Conservation (phyloP, 1,140 invertebrate species). For the Macrobrachium nipponense region DNA sequence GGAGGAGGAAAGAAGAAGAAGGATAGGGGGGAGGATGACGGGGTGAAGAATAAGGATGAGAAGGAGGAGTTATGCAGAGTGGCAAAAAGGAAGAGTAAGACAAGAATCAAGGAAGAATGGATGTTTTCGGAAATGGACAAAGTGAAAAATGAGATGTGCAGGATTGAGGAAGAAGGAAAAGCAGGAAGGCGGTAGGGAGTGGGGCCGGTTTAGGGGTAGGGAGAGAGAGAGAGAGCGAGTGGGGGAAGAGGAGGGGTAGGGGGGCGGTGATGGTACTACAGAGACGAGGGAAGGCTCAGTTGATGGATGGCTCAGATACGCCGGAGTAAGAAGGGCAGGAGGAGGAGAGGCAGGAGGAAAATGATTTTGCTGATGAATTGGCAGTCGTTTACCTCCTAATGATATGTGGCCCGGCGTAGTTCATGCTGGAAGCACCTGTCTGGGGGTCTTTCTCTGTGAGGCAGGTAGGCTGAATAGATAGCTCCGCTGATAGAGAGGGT, state of each 20-base stretch:
- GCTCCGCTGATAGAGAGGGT: no score
- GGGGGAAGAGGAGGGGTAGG: neutral
- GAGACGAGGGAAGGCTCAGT: neutral
- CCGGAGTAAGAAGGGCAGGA: neutral
- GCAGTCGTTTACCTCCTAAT: no score
- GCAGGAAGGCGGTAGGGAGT: neutral
- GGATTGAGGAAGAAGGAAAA: neutral
- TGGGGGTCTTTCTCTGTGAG: no score
- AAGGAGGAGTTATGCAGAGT: neutral
- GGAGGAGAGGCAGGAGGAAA: neutral
- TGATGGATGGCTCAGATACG: neutral
- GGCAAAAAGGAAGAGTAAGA: neutral
- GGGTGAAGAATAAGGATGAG: neutral
- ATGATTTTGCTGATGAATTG: neutral
- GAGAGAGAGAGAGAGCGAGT: neutral
- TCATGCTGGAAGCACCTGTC: no score
- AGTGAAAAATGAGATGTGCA: neutral
- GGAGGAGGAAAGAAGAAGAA: neutral
- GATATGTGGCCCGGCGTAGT: no score
- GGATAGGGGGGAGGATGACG: neutral
- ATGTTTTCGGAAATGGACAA: neutral
- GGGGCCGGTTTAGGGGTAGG: neutral
- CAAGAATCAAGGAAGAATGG: no score
- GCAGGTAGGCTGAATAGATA: no score
- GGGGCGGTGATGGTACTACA: no score